A percentile compares a stretch with the other conserved stretches of the same genome.
Evolutionary conservation across 2,888 invertebrate genomes (phyloP).

Genomic region (Oxycera nigricornis): DNA sequence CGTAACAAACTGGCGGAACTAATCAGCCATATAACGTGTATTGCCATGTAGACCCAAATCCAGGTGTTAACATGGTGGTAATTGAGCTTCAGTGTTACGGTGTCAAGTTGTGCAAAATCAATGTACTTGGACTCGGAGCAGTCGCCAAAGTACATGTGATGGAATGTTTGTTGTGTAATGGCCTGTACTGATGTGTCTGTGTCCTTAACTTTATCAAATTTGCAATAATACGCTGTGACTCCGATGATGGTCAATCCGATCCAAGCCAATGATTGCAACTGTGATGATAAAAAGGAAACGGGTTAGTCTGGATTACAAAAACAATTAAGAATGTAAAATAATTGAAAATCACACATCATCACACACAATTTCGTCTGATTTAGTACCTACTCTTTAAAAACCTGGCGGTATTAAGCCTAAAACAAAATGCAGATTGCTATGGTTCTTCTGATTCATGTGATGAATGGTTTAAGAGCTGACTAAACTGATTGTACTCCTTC

Average conservation of each 20-base stretch:
- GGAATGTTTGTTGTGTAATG: conserved; percentile 54
- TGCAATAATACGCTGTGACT: conserved; percentile 58
- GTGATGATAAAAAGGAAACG: conserved; percentile 19
- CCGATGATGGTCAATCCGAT: conserved; percentile 59
- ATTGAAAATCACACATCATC: neutral
- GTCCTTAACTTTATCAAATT: conserved; percentile 50
- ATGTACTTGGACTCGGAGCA: conserved; percentile 51
- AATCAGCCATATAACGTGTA: conserved; percentile 57
- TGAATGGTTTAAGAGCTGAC: too few relatives aligned
- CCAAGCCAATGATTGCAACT: conserved; percentile 61
- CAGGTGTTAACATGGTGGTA: conserved; percentile 54
- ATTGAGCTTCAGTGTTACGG: conserved; percentile 39
- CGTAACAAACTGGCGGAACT: conserved; percentile 55
- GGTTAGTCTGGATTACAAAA: neutral
- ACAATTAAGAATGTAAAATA: neutral
- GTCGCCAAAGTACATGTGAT: conserved; percentile 57
- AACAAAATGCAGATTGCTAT: too few relatives aligned
- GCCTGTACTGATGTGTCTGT: conserved; percentile 49
- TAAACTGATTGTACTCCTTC: too few relatives aligned
- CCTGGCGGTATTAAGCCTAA: too few relatives aligned
- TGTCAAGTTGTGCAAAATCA: conserved; percentile 47
- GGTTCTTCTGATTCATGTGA: too few relatives aligned
- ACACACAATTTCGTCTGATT: too few relatives aligned
- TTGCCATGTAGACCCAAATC: conserved; percentile 57
- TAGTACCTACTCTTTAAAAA: too few relatives aligned